phyloP scores from a whole-genome alignment of 2,797 vertebrate genomes.

The Characodon lateralis region DNA sequence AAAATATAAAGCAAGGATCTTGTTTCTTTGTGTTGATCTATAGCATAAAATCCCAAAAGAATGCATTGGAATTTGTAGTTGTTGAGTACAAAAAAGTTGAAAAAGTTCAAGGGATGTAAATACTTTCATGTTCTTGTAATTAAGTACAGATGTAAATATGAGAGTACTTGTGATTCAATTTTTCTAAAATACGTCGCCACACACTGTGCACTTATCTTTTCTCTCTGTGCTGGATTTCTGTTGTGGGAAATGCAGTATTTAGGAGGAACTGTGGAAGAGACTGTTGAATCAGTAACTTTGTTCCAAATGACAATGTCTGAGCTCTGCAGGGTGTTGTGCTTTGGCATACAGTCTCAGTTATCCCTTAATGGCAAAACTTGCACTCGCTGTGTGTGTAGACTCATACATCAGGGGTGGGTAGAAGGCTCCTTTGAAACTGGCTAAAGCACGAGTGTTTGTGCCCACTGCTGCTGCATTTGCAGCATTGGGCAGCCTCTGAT shows the following conservation, averaged over 20 bases:
- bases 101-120: neutral
- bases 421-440: conserved; percentile 76
- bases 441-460: conserved; percentile 72
- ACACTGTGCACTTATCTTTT: conserved; percentile 51
- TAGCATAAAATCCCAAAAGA: neutral
- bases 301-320: conserved; percentile 61
- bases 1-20: neutral
- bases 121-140: conserved; percentile 21
- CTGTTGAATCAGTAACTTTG: conserved; percentile 72
- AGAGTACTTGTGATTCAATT: conserved; percentile 49
- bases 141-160: conserved; percentile 44
- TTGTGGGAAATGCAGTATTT: conserved; percentile 68
- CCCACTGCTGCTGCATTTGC: conserved; percentile 71
- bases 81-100: neutral
- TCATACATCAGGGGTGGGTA: conserved; percentile 64
- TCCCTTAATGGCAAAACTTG: conserved; percentile 52
- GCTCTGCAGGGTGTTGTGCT: conserved; percentile 68
- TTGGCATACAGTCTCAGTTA: conserved; percentile 53
- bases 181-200: conserved; percentile 45
- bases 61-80: neutral
- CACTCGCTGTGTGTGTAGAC: conserved; percentile 60
- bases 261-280: conserved; percentile 58
- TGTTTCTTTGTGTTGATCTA: neutral
- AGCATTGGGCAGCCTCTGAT: conserved; percentile 81
- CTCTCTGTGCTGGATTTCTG: conserved; percentile 40